Evolutionary conservation across 35 echinoderm and acorn worm genomes (phyloP), one percentile per base, ranked within the genome.

Genomic region (Acanthaster planci): DNA sequence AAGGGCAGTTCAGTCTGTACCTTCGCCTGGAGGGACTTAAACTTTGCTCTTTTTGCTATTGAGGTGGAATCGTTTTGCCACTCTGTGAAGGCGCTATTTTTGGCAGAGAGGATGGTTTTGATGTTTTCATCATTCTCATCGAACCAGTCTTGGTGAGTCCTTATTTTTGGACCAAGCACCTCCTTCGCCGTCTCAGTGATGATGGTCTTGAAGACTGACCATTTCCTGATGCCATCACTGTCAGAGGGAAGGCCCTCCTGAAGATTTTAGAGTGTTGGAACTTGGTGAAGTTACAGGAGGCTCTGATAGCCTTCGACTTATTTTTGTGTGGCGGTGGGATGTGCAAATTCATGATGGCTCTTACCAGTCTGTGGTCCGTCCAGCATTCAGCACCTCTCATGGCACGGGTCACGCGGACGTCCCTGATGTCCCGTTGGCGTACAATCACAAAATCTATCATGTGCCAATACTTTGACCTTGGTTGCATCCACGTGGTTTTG

Each of bases 401-500:
- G 27, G 12, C 40, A 8, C 80, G 38, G 5, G 80, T 53, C 6
- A 82, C n/a, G 22, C 30, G 38, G 21, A 82, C 51, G 57, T 82
- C 80, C 5, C 19, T 17, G 2, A 52, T 51, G 44, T 60, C 39
- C 57, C 80, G n/a, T 29, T 82, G 42, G 8, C 80, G 39, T 6
- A 55, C 44, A 64, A 82, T 82, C 7, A 29, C 26, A 27, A n/a
- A n/a, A n/a, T n/a, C n/a, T n/a, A n/a, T n/a, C n/a, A n/a, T n/a
- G n/a, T n/a, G n/a, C n/a, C n/a, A 55, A 82, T 57, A 22, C 42
- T 82, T 82, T 16, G 80, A 82, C 7, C 82, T 5, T 8, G 82
- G 82, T 8, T 84, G 82, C 82, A 84, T 64, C 82, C 82, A 84
- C 51, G 82, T 84, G 51, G 51, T 84, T 35, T 84, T 84, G 17